Base-by-base conservation (phyloP, 2,888 invertebrate species). In the Agapostemon virescens region DNA sequence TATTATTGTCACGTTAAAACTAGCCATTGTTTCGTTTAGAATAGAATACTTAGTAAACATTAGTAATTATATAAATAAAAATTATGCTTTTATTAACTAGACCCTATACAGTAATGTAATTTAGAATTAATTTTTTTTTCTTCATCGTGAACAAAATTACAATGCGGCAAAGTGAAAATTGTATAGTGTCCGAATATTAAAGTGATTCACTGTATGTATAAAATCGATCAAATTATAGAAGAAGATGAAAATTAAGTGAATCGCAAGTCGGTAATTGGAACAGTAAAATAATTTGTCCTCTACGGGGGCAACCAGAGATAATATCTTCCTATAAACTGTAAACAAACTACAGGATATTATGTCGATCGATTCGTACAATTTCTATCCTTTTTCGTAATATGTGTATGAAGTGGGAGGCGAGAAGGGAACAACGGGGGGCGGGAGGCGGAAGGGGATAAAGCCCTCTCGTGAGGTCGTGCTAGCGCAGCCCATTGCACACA, bases 401-500 rank as follows among this genome's bases (percentile, higher is more conserved):
- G 45, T 63, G 30, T 17, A 26, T 17, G 55, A 55, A n/a, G 45
- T n/a, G 26, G 13, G 13, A 3, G 52, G 11, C 52, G n/a, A n/a
- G n/a, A n/a, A n/a, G n/a, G n/a, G n/a, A n/a, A n/a, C n/a, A n/a
- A n/a, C n/a, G 13, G n/a, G 15, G 20, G 69, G 70, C 15, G 58
- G 2, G 7, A 33, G 15, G 70, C 70, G 6, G 36, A n/a, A 1
- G 33, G 36, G 74, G 73, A 84, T 83, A 52, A 83, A 84, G 78
- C 82, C 77, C 72, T 84, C 74, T n/a, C 74, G 72, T 64, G 74
- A 52, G 77, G 74, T 72, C 79, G 84, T 69, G 66, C 74, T 75
- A 33, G 55, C 66, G 63, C 67, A 74, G 71, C 79, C 77, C 85
- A 82, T 83, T 81, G 86, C 85, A 77, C 85, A 76, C 88, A 90